Conservation (phyloP, 2,113 vertebrate species). For the Scomber japonicus region DNA sequence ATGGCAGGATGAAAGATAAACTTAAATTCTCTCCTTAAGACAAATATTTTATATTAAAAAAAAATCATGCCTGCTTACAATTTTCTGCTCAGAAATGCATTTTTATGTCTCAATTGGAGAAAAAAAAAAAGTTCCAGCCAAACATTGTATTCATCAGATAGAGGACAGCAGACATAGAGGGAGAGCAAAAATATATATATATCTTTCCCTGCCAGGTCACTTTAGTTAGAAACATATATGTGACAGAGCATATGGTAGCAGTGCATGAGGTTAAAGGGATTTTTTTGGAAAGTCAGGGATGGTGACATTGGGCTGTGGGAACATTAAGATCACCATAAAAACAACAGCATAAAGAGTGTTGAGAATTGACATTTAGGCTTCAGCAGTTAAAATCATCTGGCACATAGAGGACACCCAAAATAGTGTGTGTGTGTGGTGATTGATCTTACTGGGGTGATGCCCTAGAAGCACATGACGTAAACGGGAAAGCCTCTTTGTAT, state of each 20-base stretch:
- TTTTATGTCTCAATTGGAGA: constrained; percentile 27
- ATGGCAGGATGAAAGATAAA: constrained; percentile 5
- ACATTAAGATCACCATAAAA: constrained; percentile 17
- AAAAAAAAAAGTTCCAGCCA: constrained; percentile 19
- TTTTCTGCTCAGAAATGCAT: constrained; percentile 5
- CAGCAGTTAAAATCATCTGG: constrained; percentile 37
- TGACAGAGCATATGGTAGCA: constrained; percentile 54
- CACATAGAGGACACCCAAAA: constrained; percentile 10
- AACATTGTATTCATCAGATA: constrained; percentile 18
- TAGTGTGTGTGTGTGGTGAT: background rate
- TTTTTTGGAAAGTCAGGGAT: constrained; percentile 22
- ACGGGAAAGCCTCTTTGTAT: constrained; percentile 11
- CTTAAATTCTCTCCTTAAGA: background rate
- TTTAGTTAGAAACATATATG: constrained; percentile 50
- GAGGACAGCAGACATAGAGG: constrained; percentile 20
- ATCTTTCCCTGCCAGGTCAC: constrained; percentile 35
- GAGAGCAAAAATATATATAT: background rate
- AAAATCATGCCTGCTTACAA: background rate
- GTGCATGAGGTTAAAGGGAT: constrained; percentile 47
- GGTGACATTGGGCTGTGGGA: constrained; percentile 23
- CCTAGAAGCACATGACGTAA: constrained; percentile 41
- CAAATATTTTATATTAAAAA: background rate
- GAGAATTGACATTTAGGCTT: constrained; percentile 16
- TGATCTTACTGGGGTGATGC: constrained; percentile 14
- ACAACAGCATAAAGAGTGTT: constrained; percentile 28